phyloP scores from a whole-genome alignment of 2,113 vertebrate genomes.

The Paramormyrops kingsleyae region DNA sequence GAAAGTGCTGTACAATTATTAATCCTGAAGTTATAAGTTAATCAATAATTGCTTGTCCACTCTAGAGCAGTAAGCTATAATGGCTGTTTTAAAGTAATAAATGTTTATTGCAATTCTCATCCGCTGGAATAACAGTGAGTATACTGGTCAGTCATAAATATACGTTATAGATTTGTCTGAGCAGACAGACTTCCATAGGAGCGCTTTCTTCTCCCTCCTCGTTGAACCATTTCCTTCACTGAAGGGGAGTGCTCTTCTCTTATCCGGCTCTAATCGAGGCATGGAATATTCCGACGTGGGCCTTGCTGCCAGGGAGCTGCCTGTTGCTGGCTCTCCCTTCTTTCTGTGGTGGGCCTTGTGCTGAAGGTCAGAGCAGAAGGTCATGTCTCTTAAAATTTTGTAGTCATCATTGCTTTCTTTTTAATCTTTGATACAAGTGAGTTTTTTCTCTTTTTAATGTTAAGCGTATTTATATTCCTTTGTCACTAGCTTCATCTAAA shows the following conservation, averaged over 20 bases:
- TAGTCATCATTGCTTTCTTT: not conserved
- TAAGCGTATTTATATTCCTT: not conserved
- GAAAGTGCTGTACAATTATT: not conserved
- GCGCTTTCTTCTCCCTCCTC: not conserved
- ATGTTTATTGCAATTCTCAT: not conserved
- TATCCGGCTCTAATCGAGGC: slow-evolving; percentile 25
- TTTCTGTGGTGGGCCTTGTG: not conserved
- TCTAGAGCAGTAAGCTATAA: not conserved
- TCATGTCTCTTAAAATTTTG: not conserved
- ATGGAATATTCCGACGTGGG: slow-evolving; percentile 4
- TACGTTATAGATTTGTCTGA: not conserved
- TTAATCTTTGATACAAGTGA: not conserved
- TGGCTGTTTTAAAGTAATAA: not conserved
- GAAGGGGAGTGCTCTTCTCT: slow-evolving; percentile 5
- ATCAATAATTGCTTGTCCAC: not conserved
- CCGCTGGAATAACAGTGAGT: not conserved
- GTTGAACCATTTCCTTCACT: slow-evolving; percentile 2
- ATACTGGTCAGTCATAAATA: slow-evolving; percentile 20
- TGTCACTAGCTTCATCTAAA: not conserved
- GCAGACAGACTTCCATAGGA: slow-evolving; percentile 10
- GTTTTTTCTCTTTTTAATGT: not conserved
- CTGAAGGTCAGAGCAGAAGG: not conserved
- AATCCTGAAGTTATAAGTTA: not conserved
- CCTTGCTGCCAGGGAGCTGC: not conserved
- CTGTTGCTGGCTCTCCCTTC: not conserved